Percentiles rank a stretch among this genome's conserved stretches.
Evolutionary conservation across 1,140 invertebrate genomes (phyloP).

Genomic region (Condylostylus longicornis): DNA sequence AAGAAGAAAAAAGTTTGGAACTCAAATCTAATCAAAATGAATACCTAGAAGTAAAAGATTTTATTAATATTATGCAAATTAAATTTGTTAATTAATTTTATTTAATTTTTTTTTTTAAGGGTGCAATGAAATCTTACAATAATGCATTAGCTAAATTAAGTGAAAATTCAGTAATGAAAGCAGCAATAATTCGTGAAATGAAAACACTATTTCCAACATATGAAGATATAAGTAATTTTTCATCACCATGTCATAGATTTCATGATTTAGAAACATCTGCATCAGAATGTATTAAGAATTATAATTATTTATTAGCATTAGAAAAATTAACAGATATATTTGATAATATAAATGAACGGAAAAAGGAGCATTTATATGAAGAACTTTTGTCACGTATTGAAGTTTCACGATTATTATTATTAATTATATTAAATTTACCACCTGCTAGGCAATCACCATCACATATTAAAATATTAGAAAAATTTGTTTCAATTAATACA

Average conservation of each 20-base stretch:
- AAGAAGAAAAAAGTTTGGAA: constrained; percentile 13
- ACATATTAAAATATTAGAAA: constrained; percentile 29
- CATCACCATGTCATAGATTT: constrained; percentile 25
- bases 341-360: constrained; percentile 27
- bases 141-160: constrained; percentile 18
- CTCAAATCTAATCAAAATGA: constrained; percentile 14
- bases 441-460: constrained; percentile 26
- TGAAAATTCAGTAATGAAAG: constrained; percentile 24
- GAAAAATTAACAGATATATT: constrained; percentile 28
- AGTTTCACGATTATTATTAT: constrained; percentile 20
- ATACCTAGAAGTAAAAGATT: constrained; percentile 13
- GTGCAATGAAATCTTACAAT: constrained; percentile 23
- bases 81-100: neutral
- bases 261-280: constrained; percentile 22
- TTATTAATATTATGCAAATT: neutral
- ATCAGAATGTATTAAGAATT: constrained; percentile 12
- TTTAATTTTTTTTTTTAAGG: constrained; percentile 2
- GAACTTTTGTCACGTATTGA: constrained; percentile 22
- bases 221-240: constrained; percentile 24
- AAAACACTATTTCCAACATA: constrained; percentile 12
- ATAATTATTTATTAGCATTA: constrained; percentile 20
- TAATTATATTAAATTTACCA: constrained; percentile 23
- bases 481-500: too few species aligned
- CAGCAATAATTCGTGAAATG: constrained; percentile 25
- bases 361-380: constrained; percentile 17